Evolutionary conservation across 2,113 vertebrate genomes (phyloP).

Genomic region (Ophiodon elongatus): DNA sequence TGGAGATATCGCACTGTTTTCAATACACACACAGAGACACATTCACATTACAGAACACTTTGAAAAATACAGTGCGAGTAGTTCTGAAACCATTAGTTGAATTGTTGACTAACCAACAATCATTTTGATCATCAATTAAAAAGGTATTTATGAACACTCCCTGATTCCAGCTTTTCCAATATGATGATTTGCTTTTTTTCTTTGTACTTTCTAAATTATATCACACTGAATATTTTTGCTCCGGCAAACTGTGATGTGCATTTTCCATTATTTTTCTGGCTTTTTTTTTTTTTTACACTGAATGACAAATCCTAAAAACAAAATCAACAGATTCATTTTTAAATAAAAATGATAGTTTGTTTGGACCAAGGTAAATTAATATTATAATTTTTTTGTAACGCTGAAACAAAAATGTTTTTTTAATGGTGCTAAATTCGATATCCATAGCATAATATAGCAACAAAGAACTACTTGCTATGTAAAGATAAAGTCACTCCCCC

Average conservation of each 20-base stretch:
- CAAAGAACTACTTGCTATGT: neutral
- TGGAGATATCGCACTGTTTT: conserved; percentile 22
- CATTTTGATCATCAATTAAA: neutral
- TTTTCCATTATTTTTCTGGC: neutral
- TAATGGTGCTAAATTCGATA: neutral
- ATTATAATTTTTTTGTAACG: neutral
- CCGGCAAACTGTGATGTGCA: neutral
- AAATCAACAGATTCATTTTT: neutral
- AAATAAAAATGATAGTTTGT: neutral
- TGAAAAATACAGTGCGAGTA: conserved; percentile 5
- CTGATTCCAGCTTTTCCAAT: neutral
- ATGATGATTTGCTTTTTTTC: neutral
- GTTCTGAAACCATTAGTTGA: neutral
- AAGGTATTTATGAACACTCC: neutral
- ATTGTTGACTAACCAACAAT: neutral
- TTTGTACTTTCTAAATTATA: neutral
- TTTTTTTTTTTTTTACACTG: conserved; percentile 2
- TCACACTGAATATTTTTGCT: neutral
- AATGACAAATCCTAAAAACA: neutral
- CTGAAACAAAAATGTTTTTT: neutral
- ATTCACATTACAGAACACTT: neutral
- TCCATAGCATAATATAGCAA: neutral
- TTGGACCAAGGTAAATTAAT: neutral
- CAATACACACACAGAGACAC: neutral
- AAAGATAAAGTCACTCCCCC: neutral